Evolutionary conservation across 2,113 vertebrate genomes (phyloP), one percentile per base, ranked within the genome.

Genomic region (Eulemur rufifrons): DNA sequence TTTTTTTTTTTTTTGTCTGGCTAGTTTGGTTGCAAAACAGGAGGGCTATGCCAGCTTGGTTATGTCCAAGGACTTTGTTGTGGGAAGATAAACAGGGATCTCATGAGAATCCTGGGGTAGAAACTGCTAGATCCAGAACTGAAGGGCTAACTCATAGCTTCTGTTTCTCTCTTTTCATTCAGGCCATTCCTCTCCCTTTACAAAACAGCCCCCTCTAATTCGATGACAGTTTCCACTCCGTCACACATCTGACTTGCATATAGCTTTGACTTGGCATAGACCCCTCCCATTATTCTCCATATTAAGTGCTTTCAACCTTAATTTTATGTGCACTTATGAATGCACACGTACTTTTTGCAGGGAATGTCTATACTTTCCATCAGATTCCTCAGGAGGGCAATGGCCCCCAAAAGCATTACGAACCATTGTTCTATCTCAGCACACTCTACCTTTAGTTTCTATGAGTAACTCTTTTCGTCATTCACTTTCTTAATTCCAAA

Each of bases 401-500:
- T 54, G 21, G 34, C 27, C 20, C 76, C 63, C 9, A 39, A 86
- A 78, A 45, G 45, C 34, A 95, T 3, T 21, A 78, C 86, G 45
- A 76, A 71, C 23, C 63, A 50, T 37, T 85, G 13, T 27, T 82
- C 59, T 59, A 61, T 15, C 23, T 56, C 68, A n/a, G 52, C 8
- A 47, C 25, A 32, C 1, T 21, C 47, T 2, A 29, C 18, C 37
- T 96, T 63, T 88, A 73, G 34, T 73, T 82, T 69, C 91, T 64
- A 47, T 20, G 23, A 37, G 25, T 47, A 52, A 73, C 52, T 84
- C 80, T 85, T 59, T 3, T 4, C 29, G 52, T 52, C 74, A n/a
- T 83, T 87, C 18, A 77, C 39, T 82, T 92, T 89, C n/a, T 63
- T 66, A 86, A 80, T 42, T 83, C 81, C 74, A 83, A 47, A 90